Percentiles rank a stretch among this genome's conserved stretches.
These are phyloP conservation scores for Pteropus rufus DNA, from an alignment of 2,797 vertebrate genomes.

Conservation along the genomic window DNA sequence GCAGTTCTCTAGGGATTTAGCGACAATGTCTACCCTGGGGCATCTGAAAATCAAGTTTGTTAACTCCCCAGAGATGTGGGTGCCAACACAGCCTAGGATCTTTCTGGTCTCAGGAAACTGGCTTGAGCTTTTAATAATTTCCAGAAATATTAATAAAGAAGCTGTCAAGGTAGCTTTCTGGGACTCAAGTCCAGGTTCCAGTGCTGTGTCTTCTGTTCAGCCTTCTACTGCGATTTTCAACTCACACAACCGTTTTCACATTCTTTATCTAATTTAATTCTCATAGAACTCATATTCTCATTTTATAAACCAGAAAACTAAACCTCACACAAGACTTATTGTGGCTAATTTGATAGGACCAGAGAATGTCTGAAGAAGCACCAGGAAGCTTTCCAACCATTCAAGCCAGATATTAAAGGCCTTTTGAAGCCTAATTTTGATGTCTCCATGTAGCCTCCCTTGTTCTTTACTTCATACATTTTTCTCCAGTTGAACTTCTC, in stretches of 20 bases:
- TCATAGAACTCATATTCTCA: neutral
- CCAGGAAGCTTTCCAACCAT: neutral
- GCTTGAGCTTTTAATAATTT: neutral
- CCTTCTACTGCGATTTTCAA: neutral
- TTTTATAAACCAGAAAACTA: constrained; percentile 7
- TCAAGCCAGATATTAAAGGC: neutral
- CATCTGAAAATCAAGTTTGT: constrained; percentile 44
- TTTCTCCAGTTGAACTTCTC: neutral
- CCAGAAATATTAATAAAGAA: neutral
- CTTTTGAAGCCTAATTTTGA: neutral
- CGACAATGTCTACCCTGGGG: neutral
- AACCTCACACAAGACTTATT: neutral
- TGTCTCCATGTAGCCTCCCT: neutral
- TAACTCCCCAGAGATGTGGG: neutral
- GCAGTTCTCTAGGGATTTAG: neutral
- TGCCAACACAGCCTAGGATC: neutral
- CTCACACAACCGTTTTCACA: neutral
- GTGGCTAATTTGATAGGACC: neutral
- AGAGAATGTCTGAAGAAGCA: neutral
- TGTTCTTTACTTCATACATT: neutral
- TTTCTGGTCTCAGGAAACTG: constrained; percentile 26
- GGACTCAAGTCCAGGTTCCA: neutral
- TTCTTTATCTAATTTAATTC: constrained; percentile 12
- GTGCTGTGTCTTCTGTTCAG: neutral
- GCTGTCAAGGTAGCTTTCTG: neutral